Conservation (phyloP, 2,888 invertebrate species). For the Drosophila diplacantha region DNA sequence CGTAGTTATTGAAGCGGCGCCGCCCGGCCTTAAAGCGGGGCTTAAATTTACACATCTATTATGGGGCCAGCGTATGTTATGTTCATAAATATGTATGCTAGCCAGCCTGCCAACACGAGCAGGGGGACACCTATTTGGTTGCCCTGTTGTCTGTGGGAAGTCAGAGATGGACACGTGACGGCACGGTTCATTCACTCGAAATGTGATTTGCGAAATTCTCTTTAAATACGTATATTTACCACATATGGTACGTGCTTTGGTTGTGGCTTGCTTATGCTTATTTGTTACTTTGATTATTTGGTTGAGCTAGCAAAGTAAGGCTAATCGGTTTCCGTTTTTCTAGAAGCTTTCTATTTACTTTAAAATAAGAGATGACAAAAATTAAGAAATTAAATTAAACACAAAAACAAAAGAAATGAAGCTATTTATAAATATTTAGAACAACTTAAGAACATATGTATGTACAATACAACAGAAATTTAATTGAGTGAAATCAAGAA, state of each 20-base stretch:
- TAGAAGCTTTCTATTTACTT: neutral
- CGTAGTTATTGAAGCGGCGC: constrained; percentile 64
- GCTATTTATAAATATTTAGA: too few species aligned
- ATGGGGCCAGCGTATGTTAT: constrained; percentile 32
- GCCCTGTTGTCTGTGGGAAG: constrained; percentile 2
- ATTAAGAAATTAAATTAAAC: neutral
- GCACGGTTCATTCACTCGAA: neutral
- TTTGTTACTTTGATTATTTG: neutral
- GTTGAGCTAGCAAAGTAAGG: neutral
- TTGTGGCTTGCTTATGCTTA: neutral
- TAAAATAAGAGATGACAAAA: neutral
- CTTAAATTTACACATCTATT: constrained; percentile 44
- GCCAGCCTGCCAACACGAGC: constrained; percentile 9
- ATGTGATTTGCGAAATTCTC: constrained; percentile 15
- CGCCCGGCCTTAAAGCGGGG: constrained; percentile 38
- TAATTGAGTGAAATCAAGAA: too few species aligned
- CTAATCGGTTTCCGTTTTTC: neutral
- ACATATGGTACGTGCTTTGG: constrained; percentile 5
- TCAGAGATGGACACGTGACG: constrained; percentile 14
- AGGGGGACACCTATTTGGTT: constrained; percentile 12
- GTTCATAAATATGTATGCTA: constrained; percentile 30
- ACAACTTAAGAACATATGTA: too few species aligned
- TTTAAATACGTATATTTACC: constrained; percentile 17
- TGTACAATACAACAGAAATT: too few species aligned
- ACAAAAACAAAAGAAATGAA: too few species aligned